Conservation (phyloP, 2,797 vertebrate species). For the Urosaurus nigricauda region DNA sequence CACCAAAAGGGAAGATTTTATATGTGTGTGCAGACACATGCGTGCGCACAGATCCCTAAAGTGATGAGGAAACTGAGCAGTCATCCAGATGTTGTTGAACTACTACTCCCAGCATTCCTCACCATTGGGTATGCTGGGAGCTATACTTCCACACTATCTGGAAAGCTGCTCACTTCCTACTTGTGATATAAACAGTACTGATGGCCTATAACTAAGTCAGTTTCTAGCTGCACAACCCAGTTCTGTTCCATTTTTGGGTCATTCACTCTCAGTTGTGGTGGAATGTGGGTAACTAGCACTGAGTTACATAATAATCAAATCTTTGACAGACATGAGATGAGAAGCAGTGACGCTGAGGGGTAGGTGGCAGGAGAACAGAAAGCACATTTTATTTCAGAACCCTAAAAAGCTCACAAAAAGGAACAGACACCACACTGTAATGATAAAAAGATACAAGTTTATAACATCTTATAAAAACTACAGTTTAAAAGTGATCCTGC, state of each 20-base stretch:
- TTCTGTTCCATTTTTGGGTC: background rate
- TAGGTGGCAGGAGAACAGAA: constrained; percentile 22
- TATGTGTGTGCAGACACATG: too few relatives aligned
- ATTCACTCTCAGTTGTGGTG: background rate
- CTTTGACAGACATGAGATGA: background rate
- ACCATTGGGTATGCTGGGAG: too few relatives aligned
- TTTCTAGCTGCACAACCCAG: background rate
- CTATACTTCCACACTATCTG: too few relatives aligned
- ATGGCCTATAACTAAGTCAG: background rate
- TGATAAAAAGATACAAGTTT: constrained; percentile 80
- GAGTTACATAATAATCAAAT: background rate
- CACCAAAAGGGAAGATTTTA: too few relatives aligned
- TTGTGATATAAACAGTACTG: background rate
- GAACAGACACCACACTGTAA: constrained; percentile 76
- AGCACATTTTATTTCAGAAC: constrained; percentile 73
- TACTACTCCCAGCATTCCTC: too few relatives aligned
- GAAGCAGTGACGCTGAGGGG: background rate
- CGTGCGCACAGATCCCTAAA: too few relatives aligned
- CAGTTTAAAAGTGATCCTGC: constrained; percentile 77
- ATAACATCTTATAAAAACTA: constrained; percentile 81
- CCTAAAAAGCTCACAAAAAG: constrained; percentile 71
- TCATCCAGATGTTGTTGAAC: too few relatives aligned
- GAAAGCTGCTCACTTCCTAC: too few relatives aligned
- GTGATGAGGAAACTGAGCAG: too few relatives aligned
- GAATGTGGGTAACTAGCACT: background rate